Conservation (phyloP, 30 jellyfish, hydroid and myxozoan genomes). For the Haliclystus octoradiatus region DNA sequence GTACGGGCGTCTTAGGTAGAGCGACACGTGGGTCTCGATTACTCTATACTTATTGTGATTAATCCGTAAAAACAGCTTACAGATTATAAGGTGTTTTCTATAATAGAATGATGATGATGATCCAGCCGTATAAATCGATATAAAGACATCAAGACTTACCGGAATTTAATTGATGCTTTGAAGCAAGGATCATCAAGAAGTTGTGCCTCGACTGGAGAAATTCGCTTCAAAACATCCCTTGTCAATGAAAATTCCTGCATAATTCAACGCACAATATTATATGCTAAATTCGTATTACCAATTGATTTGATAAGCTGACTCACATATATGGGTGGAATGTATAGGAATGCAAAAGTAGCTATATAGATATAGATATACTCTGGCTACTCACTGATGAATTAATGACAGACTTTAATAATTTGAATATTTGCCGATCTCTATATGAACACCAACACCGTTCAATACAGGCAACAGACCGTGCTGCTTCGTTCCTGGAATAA, state of each 20-base stretch:
- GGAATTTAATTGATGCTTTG: conserved; percentile 57
- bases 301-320: not conserved
- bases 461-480: too few relatives aligned
- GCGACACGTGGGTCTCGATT: too few relatives aligned
- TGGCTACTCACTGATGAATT: conserved; percentile 59
- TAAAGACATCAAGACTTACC: conserved; percentile 12
- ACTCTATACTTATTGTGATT: too few relatives aligned
- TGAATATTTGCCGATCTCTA: conserved; percentile 71
- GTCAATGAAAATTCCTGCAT: conserved; percentile 72
- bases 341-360: not conserved
- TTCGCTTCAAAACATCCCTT: conserved; percentile 46
- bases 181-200: conserved; percentile 68
- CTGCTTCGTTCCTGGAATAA: too few relatives aligned
- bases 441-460: conserved; percentile 69
- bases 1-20: too few relatives aligned
- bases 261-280: not conserved
- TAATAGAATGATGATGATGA: too few relatives aligned
- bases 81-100: too few relatives aligned
- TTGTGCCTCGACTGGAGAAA: conserved; percentile 69
- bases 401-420: conserved; percentile 60
- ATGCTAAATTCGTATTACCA: not conserved
- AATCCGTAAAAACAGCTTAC: too few relatives aligned
- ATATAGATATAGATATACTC: not conserved
- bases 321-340: not conserved
- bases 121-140: too few relatives aligned